Evolutionary conservation across 2,797 vertebrate species (phyloP).

Genomic region (Helarctos malayanus): DNA sequence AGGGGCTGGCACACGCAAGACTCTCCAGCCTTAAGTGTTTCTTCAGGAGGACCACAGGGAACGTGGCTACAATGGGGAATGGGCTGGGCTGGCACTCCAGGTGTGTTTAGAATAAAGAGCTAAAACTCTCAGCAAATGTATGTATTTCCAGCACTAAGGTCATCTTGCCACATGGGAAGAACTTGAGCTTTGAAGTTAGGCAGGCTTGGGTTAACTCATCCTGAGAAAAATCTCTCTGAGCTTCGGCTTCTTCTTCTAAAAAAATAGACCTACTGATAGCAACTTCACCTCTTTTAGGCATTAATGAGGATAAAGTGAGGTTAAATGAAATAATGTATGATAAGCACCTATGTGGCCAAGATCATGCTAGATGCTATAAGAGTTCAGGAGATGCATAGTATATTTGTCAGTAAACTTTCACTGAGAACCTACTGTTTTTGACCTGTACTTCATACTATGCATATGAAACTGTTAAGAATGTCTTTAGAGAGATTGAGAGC

Average conservation of each 20-base stretch:
- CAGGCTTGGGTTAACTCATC: neutral
- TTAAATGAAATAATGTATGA: slow-evolving; percentile 40
- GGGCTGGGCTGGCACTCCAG: neutral
- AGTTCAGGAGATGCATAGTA: neutral
- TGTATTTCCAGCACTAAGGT: neutral
- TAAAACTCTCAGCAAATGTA: neutral
- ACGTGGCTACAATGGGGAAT: neutral
- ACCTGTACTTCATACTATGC: neutral
- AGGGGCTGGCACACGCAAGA: neutral
- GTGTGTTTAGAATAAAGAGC: neutral
- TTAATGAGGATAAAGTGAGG: neutral
- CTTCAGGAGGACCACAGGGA: neutral
- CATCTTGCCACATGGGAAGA: neutral
- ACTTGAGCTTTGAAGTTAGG: neutral
- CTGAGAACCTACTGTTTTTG: neutral
- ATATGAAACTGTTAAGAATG: neutral
- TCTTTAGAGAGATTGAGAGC: neutral
- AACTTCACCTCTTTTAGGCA: neutral
- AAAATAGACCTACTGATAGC: neutral
- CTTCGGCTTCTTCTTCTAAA: slow-evolving; percentile 26
- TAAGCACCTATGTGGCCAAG: neutral
- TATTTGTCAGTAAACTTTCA: neutral
- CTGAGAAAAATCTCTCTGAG: neutral
- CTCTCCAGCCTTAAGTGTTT: neutral
- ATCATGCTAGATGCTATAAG: neutral